Evolutionary conservation across 1,140 invertebrate genomes (phyloP), one percentile per base, ranked within the genome.

Genomic region (Hyles euphorbiae): DNA sequence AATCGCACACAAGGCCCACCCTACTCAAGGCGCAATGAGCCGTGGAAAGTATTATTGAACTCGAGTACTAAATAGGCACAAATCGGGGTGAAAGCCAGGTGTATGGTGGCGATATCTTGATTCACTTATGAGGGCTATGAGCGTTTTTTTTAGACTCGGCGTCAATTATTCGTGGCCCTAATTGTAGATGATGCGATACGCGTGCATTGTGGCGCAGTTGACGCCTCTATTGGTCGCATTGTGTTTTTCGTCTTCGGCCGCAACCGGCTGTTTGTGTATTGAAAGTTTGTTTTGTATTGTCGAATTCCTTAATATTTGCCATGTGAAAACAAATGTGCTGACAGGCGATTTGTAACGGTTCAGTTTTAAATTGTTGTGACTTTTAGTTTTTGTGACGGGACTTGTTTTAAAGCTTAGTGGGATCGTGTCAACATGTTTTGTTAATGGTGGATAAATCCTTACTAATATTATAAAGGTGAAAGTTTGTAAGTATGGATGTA

Each of bases 151-250:
- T 79, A 81, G 72, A 84, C 76, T 81, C 76, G 72, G 63, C 78
- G 75, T 78, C 81, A 84, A 86, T 86, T 87, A 87, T 87, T 79
- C 74, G 70, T 78, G 74, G 83, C 84, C 84, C 84, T 84, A 84
- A 86, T 84, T 85, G 78, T 70, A 87, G 84, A 86, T 87, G 82
- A 84, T 84, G 81, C 73, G 83, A 84, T 88, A 86, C 50, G 74
- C 45, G 44, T 40, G 58, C 61, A 79, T 83, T 85, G 79, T 83
- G 61, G 59, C 66, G 51, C 54, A 74, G 63, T 83, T 86, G 81
- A 86, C 76, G 76, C 56, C 65, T 65, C 67, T 79, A 83, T 84
- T 78, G 83, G 76, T 76, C 78, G 81, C 72, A 79, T 77, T 80
- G 80, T 78, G 70, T 81, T 80, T 71, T 70, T 71, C 63, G 49